Evolutionary conservation across 2,113 vertebrate genomes (phyloP), one percentile per base, ranked within the genome.

Genomic region (Paraplagusia blochii): DNA sequence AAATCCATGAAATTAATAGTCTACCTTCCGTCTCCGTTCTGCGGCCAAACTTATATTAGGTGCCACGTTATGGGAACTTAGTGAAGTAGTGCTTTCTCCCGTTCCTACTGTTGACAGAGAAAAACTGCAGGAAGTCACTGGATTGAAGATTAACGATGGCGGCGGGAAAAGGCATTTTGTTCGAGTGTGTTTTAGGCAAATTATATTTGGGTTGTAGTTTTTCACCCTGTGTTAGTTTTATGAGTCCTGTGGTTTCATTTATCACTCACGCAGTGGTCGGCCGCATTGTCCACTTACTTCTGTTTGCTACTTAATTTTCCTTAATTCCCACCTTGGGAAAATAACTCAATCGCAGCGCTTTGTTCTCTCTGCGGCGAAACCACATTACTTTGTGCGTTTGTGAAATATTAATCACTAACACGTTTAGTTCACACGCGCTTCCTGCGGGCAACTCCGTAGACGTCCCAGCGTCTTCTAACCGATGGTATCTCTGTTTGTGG

Each of bases 1-100:
- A 84, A 80, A 89, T 77, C 85, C 82, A 82, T 85, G 85, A 86
- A 87, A 87, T 87, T 82, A 85, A 87, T 86, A 86, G 84, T 83
- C 82, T 76, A 70, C 78, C 81, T 79, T 74, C 69, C 52, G 39
- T 69, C 77, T 83, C 75, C 62, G 69, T 80, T 62, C 64, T 72
- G 60, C 59, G 68, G 58, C 63, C 72, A 69, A 78, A 80, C 83
- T 83, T 76, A 63, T 82, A 76, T 78, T 71, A 80, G 79, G 73
- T 66, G 77, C 79, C 72, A 67, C 53, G 12, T 48, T 29, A 60
- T 14, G 34, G 60, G 69, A 57, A 71, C 63, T 65, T 44, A 0
- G 52, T 63, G 51, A 80, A 72, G 72, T 53, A 54, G 42, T 54
- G 52, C 69, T 76, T 39, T 54, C 29, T n/a, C 47, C 55, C 22